Base-by-base conservation (phyloP, 2,113 vertebrate genomes). In the Corythornis vintsioides region DNA sequence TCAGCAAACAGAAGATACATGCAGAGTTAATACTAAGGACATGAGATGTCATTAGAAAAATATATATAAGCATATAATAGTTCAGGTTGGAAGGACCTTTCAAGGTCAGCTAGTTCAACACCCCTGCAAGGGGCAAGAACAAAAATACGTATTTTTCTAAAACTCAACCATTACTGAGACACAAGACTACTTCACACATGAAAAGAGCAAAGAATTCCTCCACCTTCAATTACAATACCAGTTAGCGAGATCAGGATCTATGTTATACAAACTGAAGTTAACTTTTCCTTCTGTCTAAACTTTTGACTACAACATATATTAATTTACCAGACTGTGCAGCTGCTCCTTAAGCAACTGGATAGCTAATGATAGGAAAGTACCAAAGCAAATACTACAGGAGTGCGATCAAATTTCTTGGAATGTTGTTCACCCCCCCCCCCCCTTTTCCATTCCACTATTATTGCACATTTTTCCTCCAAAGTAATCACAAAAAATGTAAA, bases 261-360 rank as follows among this genome's bases (percentile, higher is more conserved):
- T 21, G 80, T 80, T 71, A 76, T 17, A 95, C 92, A 92, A 97
- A 93, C 81, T 47, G 60, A 50, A 92, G 52, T 31, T 73, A 76
- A 96, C 94, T 93, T 94, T 79, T 71, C 90, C 78, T 89, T 72
- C 66, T 86, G 94, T 79, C 94, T 88, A 35, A 95, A 95, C 82
- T 89, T 92, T 84, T 95, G 86, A 86, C 70, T 89, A 92, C 88
- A 97, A 93, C 86, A 75, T 91, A 59, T 90, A 96, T 96, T 92
- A 73, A 89, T 95, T 77, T 94, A 81, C 89, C 96, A 96, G 96
- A 92, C 92, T 22, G 15, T 60, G 93, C 97, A 97, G 96, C 97
- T 97, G 96, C 95, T 93, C 75, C 89, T 93, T 25, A 83, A 88
- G 70, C 94, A 96, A 94, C 72, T 74, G 92, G 89, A 91, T 4